These are phyloP conservation scores for Drosophila pseudoobscura DNA, from an alignment of 1,140 invertebrate species.

Conservation along the genomic window DNA sequence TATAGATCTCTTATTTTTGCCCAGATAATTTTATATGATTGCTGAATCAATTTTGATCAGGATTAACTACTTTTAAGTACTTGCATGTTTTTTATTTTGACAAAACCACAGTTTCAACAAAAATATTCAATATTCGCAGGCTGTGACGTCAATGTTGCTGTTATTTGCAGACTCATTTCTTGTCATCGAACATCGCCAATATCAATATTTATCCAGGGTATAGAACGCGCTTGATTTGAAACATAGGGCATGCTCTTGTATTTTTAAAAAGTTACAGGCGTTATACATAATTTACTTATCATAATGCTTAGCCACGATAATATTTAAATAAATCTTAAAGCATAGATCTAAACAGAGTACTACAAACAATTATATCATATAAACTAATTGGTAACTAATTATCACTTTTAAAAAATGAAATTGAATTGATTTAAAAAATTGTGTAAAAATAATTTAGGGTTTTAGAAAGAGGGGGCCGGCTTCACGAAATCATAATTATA, in stretches of 20 bases:
- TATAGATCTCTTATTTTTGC: too few relatives aligned
- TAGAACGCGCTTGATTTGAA: constrained; percentile 34
- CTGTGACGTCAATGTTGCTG: too few relatives aligned
- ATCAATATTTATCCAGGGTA: too few relatives aligned
- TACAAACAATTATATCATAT: constrained; percentile 56
- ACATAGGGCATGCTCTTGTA: constrained; percentile 64
- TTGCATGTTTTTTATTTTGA: too few relatives aligned
- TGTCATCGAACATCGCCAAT: too few relatives aligned
- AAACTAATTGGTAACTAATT: constrained; percentile 64
- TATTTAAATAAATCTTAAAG: constrained; percentile 51
- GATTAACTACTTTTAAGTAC: too few relatives aligned
- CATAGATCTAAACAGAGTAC: constrained; percentile 62
- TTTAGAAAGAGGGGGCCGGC: constrained; percentile 18
- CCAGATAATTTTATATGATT: too few relatives aligned
- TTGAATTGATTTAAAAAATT: constrained; percentile 63
- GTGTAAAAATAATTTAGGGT: constrained; percentile 52
- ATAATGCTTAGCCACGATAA: constrained; percentile 53
- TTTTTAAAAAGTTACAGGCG: constrained; percentile 58
- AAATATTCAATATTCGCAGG: too few relatives aligned
- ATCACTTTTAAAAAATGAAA: constrained; percentile 72
- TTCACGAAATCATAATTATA: constrained; percentile 36
- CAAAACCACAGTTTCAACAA: too few relatives aligned
- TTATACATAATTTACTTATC: constrained; percentile 65
- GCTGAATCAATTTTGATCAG: too few relatives aligned
- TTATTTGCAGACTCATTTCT: too few relatives aligned